phyloP scores from a whole-genome alignment of 2,797 vertebrate genomes.

The Gadopsis bispinosus region DNA sequence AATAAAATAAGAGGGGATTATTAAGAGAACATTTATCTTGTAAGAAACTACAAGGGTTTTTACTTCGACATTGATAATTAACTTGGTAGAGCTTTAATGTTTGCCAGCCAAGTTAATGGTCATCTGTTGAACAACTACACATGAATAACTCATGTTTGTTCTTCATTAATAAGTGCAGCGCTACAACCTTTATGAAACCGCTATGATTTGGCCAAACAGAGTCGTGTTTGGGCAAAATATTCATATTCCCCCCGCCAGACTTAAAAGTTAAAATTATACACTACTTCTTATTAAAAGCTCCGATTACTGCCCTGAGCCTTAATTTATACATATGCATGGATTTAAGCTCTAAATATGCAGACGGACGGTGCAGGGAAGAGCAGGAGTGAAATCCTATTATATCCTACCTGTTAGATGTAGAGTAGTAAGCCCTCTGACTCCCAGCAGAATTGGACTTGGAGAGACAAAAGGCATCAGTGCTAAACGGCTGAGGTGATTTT shows the following conservation, averaged over 20 bases:
- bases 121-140: constrained; percentile 37
- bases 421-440: constrained; percentile 79
- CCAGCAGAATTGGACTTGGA: constrained; percentile 63
- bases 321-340: constrained; percentile 84
- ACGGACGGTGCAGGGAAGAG: constrained; percentile 51
- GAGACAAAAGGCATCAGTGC: constrained; percentile 76
- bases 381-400: constrained; percentile 82
- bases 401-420: constrained; percentile 79
- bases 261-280: constrained; percentile 75
- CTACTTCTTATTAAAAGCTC: constrained; percentile 77
- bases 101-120: constrained; percentile 23
- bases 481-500: constrained; percentile 78
- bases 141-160: constrained; percentile 59
- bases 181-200: constrained; percentile 31
- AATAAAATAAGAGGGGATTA: constrained; percentile 1
- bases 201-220: constrained; percentile 70
- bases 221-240: constrained; percentile 72
- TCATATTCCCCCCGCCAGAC: constrained; percentile 56
- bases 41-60: neutral
- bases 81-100: constrained; percentile 16
- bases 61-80: constrained; percentile 9
- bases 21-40: neutral
- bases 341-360: constrained; percentile 80
- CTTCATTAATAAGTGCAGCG: constrained; percentile 16
- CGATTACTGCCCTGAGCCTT: constrained; percentile 74